A percentile compares a stretch with the other conserved stretches of the same genome.
Conservation (phyloP, 2,888 invertebrate species). For the Acanthopleura granulata region DNA sequence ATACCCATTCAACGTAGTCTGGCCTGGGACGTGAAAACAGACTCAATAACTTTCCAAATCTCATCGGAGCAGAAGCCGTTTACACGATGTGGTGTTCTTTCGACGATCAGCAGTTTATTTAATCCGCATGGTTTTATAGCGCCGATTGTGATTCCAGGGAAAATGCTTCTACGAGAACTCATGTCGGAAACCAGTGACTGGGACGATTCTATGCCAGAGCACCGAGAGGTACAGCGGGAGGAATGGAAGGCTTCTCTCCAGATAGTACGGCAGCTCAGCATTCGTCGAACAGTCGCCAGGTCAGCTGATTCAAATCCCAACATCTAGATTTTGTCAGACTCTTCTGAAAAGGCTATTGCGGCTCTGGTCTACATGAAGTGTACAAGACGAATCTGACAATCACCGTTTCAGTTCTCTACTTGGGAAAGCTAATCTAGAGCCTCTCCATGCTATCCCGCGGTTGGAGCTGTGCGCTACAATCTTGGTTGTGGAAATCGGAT, state of each 20-base stretch:
- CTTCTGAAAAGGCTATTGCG: too few relatives aligned
- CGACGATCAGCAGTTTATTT: conserved; percentile 34
- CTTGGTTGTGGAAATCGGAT: too few relatives aligned
- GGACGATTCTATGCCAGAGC: conserved; percentile 37
- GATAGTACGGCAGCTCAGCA: conserved; percentile 19
- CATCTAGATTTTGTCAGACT: too few relatives aligned
- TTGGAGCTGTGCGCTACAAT: too few relatives aligned
- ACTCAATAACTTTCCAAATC: conserved; percentile 28
- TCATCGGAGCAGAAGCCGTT: conserved; percentile 26
- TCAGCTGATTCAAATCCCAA: too few relatives aligned
- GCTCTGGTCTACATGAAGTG: too few relatives aligned
- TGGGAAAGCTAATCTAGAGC: too few relatives aligned
- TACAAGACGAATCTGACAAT: too few relatives aligned
- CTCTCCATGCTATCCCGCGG: too few relatives aligned
- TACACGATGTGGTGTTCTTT: conserved; percentile 34
- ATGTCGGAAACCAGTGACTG: conserved; percentile 31
- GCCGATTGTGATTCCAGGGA: conserved; percentile 32
- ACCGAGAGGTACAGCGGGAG: conserved; percentile 25
- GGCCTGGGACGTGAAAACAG: conserved; percentile 25
- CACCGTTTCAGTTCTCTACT: too few relatives aligned
- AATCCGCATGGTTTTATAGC: conserved; percentile 40
- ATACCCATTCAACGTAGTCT: conserved; percentile 21
- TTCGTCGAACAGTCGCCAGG: too few relatives aligned
- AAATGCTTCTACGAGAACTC: conserved; percentile 34
- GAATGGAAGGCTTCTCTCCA: conserved; percentile 32